Evolutionary conservation across 1,140 invertebrate species (phyloP), one percentile per base, ranked within the genome.

Genomic region (Danaus plexippus): DNA sequence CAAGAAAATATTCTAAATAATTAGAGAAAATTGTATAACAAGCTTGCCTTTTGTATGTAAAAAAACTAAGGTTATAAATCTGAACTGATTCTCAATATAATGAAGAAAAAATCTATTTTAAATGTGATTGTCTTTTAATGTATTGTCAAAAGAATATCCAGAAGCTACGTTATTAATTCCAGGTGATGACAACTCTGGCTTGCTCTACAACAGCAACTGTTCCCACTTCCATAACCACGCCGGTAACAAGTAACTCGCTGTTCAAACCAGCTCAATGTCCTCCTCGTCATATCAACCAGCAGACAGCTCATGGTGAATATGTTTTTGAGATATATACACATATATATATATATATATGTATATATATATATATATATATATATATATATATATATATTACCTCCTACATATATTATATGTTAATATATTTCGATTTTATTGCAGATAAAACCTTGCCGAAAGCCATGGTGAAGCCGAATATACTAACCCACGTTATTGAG

Each of bases 401-500:
- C 15, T 15, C 15, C 3, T 15, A 15, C 1, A 15, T 15, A 15
- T 15, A 15, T 15, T 15, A 15, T 15, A 43, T 54, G 51, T 53
- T 12, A 32, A 43, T 54, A 15, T 15, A 15, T 15, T 1, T 15
- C 51, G 40, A 63, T 63, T 9, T 57, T 32, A 32, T 63, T 64
- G 48, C 74, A 69, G 90, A 93, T 88, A 91, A 93, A 69, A 90
- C 90, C 15, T 79, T 93, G 46, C 95, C 94, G n/a, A 97, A 96
- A 83, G 96, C 96, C 1, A 94, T 98, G 91, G 96, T 98, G 0
- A 98, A 98, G 85, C 97, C 97, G 0, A 96, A 98, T 77, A 95
- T 98, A 2, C 87, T 98, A 9, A 98, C 97, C 0, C 97, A 99
- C 79, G 95, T 98, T 2, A 98, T 99, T 57, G 97, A 98, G 87